Percentiles rank a stretch among this genome's conserved stretches.
These are phyloP conservation scores for Echinometra lucunter DNA, from an alignment of 53 echinoderm and acorn worm species.

Conservation along the genomic window DNA sequence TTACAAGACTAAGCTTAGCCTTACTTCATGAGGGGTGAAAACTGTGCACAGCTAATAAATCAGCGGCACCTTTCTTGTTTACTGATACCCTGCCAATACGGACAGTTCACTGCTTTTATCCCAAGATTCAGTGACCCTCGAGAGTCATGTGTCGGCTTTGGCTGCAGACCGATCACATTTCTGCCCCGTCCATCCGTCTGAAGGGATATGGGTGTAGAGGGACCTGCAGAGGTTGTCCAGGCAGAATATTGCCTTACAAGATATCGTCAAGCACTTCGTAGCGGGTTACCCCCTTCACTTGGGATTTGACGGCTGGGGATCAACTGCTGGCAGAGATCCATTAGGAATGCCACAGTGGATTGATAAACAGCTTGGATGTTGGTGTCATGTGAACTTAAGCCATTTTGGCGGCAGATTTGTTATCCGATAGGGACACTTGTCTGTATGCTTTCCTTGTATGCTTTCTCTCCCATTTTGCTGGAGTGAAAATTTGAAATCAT, in stretches of 20 bases:
- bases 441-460: conserved; percentile 40
- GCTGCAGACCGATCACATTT: conserved; percentile 35
- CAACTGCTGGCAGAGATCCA: conserved; percentile 47
- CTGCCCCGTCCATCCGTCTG: background rate
- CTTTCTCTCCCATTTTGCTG: background rate
- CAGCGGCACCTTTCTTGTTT: conserved; percentile 63
- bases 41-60: conserved; percentile 5
- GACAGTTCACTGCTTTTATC: conserved; percentile 11
- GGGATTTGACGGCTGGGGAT: conserved; percentile 48
- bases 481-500: background rate
- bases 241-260: conserved; percentile 14
- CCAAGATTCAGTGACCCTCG: background rate
- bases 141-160: conserved; percentile 33
- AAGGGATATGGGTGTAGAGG: conserved; percentile 20
- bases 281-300: conserved; percentile 18
- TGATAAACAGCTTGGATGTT: conserved; percentile 37
- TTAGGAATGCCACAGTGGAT: conserved; percentile 29
- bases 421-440: conserved; percentile 34
- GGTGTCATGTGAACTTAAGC: conserved; percentile 21
- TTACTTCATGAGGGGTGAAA: background rate
- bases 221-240: background rate
- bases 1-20: background rate
- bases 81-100: conserved; percentile 1
- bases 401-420: conserved; percentile 54
- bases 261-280: conserved; percentile 46